Evolutionary conservation across 2,113 vertebrate genomes (phyloP), one percentile per base, ranked within the genome.

Genomic region (Hippolais icterina): DNA sequence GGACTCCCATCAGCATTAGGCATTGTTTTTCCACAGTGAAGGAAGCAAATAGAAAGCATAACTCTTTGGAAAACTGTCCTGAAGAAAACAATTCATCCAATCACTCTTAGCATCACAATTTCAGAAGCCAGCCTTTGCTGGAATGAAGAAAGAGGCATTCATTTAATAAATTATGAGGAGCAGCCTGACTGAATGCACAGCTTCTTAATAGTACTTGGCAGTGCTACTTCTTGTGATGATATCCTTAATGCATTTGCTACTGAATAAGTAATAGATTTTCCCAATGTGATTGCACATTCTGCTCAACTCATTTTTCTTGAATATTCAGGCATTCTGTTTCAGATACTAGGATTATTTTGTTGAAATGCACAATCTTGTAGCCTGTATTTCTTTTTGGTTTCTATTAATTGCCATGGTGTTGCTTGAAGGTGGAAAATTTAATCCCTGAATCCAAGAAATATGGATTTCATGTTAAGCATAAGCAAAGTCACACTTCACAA

Each of bases 191-290:
- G 70, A 85, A 64, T 41, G 82, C 64, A 68, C 42, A 63, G 72
- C 78, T 92, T 77, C 86, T 87, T 96, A 95, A 95, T 87, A 89
- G 90, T 57, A 63, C 76, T 95, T 97, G 97, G 84, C 71, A 61
- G 75, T 23, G 28, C 66, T 91, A 19, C 78, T 86, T 60, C 53
- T 94, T 84, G 61, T 89, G 83, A 97, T 96, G 78, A 52, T 79
- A 81, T 61, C 92, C 86, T 95, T 96, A 97, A 97, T 98, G 96
- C 71, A 83, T 86, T 96, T 90, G 84, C 95, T 97, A 61, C 90
- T 97, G 91, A 98, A 98, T 98, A 97, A 98, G 87, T 98, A 97
- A 97, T 96, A 90, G 83, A 81, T 96, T 94, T 93, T 85, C 95
- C 86, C n/a, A 6, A 44, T 87, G 86, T 8, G 5, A 94, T 81